These are phyloP conservation scores for Mergus octosetaceus DNA, from an alignment of 2,797 vertebrate genomes.

Conservation along the genomic window DNA sequence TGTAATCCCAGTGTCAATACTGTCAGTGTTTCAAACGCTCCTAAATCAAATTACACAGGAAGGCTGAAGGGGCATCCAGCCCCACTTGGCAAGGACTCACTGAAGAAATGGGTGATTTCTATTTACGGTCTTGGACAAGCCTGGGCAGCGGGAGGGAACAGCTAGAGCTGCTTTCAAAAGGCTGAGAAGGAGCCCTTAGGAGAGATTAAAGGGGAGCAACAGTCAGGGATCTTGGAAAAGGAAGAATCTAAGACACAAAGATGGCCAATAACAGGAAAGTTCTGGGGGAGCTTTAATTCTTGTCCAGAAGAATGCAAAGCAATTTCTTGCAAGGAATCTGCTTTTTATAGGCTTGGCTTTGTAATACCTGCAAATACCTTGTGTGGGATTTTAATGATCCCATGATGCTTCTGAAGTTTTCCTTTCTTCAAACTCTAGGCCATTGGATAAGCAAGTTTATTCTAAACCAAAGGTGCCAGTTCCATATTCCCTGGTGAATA, in stretches of 20 bases:
- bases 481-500: neutral
- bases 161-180: neutral
- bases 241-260: neutral
- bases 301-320: neutral
- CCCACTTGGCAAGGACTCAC: neutral
- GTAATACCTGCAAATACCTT: neutral
- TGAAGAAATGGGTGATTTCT: neutral
- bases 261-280: neutral
- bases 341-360: neutral
- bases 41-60: neutral
- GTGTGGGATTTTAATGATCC: neutral
- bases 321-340: neutral
- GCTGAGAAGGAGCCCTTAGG: neutral
- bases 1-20: neutral
- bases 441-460: neutral
- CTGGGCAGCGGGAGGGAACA: neutral
- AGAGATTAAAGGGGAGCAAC: neutral
- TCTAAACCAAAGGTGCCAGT: neutral
- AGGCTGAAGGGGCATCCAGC: neutral
- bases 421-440: neutral
- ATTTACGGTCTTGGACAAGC: neutral
- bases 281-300: neutral
- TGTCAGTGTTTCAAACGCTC: neutral
- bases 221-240: neutral
- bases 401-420: neutral